A percentile compares a stretch with the other conserved stretches of the same genome.
Conservation (phyloP, 2,797 vertebrate genomes). For the Cottoperca gobio region DNA sequence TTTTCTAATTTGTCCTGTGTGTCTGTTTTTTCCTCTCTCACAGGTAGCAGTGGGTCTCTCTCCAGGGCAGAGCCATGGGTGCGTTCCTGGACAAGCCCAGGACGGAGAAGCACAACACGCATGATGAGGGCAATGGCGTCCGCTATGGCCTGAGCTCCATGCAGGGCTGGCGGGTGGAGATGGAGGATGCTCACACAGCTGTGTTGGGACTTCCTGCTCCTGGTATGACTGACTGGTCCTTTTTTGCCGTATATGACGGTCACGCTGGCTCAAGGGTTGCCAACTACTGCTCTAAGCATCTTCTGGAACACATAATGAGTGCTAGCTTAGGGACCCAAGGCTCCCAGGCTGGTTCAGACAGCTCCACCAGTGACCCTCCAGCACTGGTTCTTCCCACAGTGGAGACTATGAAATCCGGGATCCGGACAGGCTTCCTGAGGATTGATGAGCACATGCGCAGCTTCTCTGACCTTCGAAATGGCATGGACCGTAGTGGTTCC, state of each 20-base stretch:
- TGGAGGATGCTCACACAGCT: constrained; percentile 99
- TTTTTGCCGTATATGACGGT: constrained; percentile 98
- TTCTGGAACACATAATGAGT: constrained; percentile 95
- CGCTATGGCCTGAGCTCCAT: constrained; percentile 98
- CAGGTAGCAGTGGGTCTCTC: constrained; percentile 79
- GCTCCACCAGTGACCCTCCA: constrained; percentile 53
- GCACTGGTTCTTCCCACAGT: constrained; percentile 84
- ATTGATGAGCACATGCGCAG: constrained; percentile 99
- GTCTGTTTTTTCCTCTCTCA: constrained; percentile 48
- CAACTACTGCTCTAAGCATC: constrained; percentile 97
- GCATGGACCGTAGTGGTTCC: constrained; percentile 99
- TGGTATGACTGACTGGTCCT: constrained; percentile 96
- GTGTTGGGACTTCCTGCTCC: constrained; percentile 92
- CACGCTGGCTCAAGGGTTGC: constrained; percentile 97
- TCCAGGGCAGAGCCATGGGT: constrained; percentile 91
- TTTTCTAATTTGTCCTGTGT: not conserved
- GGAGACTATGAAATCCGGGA: constrained; percentile 93
- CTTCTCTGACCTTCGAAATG: constrained; percentile 97
- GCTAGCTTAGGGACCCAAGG: constrained; percentile 79
- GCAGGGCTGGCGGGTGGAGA: constrained; percentile 99
- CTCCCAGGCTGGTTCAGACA: constrained; percentile 50
- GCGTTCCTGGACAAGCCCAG: constrained; percentile 99
- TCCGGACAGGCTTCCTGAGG: constrained; percentile 96
- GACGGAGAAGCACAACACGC: constrained; percentile 97
- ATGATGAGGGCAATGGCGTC: constrained; percentile 94